Evolutionary conservation across 2,113 vertebrate genomes (phyloP), one percentile per base, ranked within the genome.

Genomic region (Sterrhoptilus dennistouni): DNA sequence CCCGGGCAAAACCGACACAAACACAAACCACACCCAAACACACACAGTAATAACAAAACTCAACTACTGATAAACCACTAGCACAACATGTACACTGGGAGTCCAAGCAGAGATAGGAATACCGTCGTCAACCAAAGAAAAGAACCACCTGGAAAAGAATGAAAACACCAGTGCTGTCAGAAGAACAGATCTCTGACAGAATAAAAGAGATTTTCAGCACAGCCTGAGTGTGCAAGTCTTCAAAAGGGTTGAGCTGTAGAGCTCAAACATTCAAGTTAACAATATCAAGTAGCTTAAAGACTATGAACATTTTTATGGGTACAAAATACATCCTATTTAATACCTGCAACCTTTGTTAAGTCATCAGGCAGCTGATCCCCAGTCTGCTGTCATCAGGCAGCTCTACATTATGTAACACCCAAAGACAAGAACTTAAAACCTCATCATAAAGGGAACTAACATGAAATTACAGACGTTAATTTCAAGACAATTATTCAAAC

Each of bases 61-160:
- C 29, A 40, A 3, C 8, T 17, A 18, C 40, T 24, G 50, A 60
- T n/a, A 83, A 90, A 57, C 21, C 45, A 85, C 23, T 40, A 25
- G 49, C 33, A 49, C 35, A 49, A 50, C 35, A 52, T 0, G 0
- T 23, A 25, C 5, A 6, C n/a, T 45, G 14, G 9, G n/a, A 70
- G 44, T 47, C 47, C 29, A 47, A 74, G 33, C 24, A 52, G 18
- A 45, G 14, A 28, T 22, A 27, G 3, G 8, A 70, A 50, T 3
- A 11, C 6, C 27, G 22, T 4, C 17, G 31, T 11, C 33, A 42
- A 36, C 0, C 12, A n/a, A 44, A 65, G 35, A 56, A 72, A 69
- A 50, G 44, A 63, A 35, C 4, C 21, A 49, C 15, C 36, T 23
- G 56, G 23, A 50, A 83, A 49, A 15, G 22, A 91, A 63, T 11